Evolutionary conservation across 1,140 invertebrate genomes (phyloP).

Genomic region (Diprion similis): DNA sequence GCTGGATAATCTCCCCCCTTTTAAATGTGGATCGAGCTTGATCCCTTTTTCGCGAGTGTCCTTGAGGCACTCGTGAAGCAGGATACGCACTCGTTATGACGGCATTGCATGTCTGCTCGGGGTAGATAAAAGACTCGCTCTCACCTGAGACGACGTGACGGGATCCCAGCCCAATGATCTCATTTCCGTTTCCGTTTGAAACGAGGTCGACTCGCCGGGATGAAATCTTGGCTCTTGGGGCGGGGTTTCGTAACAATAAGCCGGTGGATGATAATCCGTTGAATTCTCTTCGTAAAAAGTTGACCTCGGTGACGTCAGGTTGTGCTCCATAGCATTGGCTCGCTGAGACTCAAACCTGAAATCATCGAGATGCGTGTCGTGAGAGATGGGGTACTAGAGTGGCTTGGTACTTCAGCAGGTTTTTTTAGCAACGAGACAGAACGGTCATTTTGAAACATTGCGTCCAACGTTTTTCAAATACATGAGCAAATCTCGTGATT

Average conservation of each 20-base stretch:
- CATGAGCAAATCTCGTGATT: too few relatives aligned
- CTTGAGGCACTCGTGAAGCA: neutral
- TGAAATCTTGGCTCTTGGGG: conserved; percentile 52
- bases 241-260: conserved; percentile 55
- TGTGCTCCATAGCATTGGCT: conserved; percentile 34
- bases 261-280: conserved; percentile 48
- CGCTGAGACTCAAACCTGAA: conserved; percentile 46
- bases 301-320: conserved; percentile 39
- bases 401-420: neutral
- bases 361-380: neutral
- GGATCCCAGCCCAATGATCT: conserved; percentile 49
- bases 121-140: neutral
- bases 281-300: conserved; percentile 54
- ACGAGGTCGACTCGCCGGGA: conserved; percentile 37
- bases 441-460: too few relatives aligned
- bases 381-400: neutral
- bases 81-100: neutral
- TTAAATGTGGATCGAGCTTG: neutral
- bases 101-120: neutral
- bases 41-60: conserved; percentile 3
- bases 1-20: neutral
- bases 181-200: conserved; percentile 33
- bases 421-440: too few relatives aligned
- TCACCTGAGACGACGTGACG: conserved; percentile 42
- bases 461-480: too few relatives aligned